Percentiles rank a stretch among this genome's conserved stretches.
phyloP scores from a whole-genome alignment of 2,888 invertebrate species.

The Drosophila seclusa region DNA sequence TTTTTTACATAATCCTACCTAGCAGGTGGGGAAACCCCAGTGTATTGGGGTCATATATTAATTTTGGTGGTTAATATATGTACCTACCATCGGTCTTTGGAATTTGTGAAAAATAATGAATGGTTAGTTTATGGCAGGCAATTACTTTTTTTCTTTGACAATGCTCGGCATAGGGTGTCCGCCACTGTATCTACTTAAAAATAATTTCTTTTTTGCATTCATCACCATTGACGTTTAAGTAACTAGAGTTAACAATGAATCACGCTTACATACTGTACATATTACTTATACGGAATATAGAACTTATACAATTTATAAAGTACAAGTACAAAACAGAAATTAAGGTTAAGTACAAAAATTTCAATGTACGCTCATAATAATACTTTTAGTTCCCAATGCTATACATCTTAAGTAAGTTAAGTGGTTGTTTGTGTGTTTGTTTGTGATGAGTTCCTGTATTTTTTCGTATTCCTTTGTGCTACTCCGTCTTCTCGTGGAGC shows the following conservation, averaged over 20 bases:
- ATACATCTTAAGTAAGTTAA: constrained; percentile 26
- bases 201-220: constrained; percentile 19
- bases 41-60: too few relatives aligned
- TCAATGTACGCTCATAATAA: constrained; percentile 63
- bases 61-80: too few relatives aligned
- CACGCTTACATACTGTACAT: constrained; percentile 44
- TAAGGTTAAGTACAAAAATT: constrained; percentile 52
- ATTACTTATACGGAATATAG: constrained; percentile 31
- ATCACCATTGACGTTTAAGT: constrained; percentile 28
- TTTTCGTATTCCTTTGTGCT: constrained; percentile 1
- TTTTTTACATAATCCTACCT: too few relatives aligned
- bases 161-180: too few relatives aligned
- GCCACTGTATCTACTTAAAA: constrained; percentile 23
- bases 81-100: too few relatives aligned
- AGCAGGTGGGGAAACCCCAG: too few relatives aligned
- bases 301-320: constrained; percentile 45
- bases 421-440: constrained; percentile 11
- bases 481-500: constrained; percentile 50
- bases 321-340: constrained; percentile 48
- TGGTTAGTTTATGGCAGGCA: too few relatives aligned
- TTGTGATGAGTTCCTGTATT: neutral
- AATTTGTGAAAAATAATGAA: too few relatives aligned
- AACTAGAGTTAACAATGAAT: constrained; percentile 57
- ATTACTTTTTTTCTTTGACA: too few relatives aligned
- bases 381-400: constrained; percentile 65